phyloP scores from a whole-genome alignment of 1,140 invertebrate genomes.

The Samia ricini region DNA sequence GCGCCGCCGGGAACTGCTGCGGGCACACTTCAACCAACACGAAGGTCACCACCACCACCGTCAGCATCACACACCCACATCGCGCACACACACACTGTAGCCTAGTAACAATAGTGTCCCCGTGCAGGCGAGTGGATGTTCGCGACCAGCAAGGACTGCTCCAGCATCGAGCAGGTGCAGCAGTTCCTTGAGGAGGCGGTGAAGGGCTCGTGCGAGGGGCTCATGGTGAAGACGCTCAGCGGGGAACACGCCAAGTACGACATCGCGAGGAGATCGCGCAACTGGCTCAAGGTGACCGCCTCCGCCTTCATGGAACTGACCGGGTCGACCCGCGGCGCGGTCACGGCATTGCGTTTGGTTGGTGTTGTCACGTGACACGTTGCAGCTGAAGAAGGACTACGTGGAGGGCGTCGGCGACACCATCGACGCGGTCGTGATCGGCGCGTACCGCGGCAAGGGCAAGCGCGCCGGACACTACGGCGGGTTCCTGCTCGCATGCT shows the following conservation, averaged over 20 bases:
- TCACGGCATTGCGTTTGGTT: not conserved
- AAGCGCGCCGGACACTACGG: conserved; percentile 97
- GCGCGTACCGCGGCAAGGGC: conserved; percentile 95
- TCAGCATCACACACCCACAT: not conserved
- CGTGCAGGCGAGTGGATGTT: conserved; percentile 88
- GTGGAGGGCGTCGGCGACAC: conserved; percentile 96
- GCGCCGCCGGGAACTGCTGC: conserved; percentile 86
- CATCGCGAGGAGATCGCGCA: conserved; percentile 97
- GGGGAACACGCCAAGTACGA: conserved; percentile 95
- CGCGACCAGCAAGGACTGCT: conserved; percentile 91
- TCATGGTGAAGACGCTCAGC: conserved; percentile 99
- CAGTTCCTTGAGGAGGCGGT: conserved; percentile 97
- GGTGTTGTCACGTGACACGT: not conserved
- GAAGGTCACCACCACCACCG: conserved; percentile 78
- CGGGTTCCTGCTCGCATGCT: conserved; percentile 98
- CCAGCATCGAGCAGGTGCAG: conserved; percentile 94
- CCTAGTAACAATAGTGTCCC: conserved; percentile 1
- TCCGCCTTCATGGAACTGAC: no score
- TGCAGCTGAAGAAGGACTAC: conserved; percentile 96
- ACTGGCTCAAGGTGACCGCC: conserved; percentile 90
- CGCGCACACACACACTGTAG: not conserved
- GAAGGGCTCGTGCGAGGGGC: conserved; percentile 97
- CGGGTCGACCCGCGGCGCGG: not conserved
- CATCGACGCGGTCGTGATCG: conserved; percentile 96
- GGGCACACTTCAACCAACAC: conserved; percentile 86